These are phyloP conservation scores for Tapera naevia DNA, from an alignment of 2,797 vertebrate species.

Conservation along the genomic window DNA sequence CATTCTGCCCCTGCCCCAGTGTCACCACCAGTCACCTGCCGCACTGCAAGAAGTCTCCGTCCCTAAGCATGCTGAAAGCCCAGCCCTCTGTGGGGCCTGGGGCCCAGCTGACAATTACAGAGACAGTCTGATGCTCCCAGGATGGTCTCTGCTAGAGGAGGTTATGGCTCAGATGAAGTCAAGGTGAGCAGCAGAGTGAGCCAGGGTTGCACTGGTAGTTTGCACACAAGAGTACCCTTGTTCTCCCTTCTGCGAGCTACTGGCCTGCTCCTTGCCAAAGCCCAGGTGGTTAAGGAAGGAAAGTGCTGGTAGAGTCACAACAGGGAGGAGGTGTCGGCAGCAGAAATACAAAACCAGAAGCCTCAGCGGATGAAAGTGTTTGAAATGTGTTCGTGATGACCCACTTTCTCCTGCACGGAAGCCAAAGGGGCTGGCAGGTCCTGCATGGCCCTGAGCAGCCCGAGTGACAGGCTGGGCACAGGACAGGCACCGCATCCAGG, in stretches of 20 bases:
- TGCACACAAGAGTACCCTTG: neutral
- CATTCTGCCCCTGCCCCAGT: neutral
- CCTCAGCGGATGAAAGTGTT: neutral
- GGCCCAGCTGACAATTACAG: neutral
- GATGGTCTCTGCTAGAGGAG: neutral
- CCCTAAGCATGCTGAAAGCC: neutral
- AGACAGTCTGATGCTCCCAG: neutral
- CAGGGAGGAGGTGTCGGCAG: neutral
- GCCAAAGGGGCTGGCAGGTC: conserved; percentile 19
- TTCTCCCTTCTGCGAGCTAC: neutral
- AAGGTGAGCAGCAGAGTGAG: neutral
- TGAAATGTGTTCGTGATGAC: conserved; percentile 21
- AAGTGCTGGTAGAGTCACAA: rapidly evolving
- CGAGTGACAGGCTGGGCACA: rapidly evolving
- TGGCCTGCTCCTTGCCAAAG: rapidly evolving
- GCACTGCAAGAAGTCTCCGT: neutral
- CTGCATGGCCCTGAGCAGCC: neutral
- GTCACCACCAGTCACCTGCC: neutral
- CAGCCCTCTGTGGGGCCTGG: rapidly evolving
- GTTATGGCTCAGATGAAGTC: neutral
- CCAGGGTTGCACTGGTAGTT: neutral
- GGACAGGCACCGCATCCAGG: neutral
- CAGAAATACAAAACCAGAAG: neutral
- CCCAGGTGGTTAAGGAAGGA: neutral
- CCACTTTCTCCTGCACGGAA: neutral